These are phyloP conservation scores for Microtus montanus DNA, from an alignment of 2,113 vertebrate species.

Conservation along the genomic window DNA sequence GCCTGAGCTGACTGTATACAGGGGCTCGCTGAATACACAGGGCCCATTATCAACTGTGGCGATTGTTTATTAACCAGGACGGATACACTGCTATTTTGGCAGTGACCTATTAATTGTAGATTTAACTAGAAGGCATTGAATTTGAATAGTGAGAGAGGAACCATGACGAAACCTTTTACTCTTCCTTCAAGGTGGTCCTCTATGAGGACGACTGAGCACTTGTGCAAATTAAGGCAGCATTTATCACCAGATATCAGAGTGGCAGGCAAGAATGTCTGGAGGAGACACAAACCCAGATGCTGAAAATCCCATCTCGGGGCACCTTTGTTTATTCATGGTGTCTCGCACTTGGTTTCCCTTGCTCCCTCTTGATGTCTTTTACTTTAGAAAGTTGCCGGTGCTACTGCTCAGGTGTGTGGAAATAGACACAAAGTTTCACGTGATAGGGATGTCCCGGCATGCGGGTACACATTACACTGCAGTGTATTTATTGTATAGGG, in stretches of 20 bases:
- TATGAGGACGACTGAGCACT: slow-evolving; percentile 87
- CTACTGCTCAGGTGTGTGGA: background rate
- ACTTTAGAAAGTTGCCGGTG: background rate
- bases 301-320: slow-evolving; percentile 58
- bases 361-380: slow-evolving; percentile 39
- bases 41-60: slow-evolving; percentile 86
- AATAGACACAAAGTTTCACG: background rate
- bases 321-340: slow-evolving; percentile 52
- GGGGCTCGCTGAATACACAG: slow-evolving; percentile 88
- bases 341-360: background rate
- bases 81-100: slow-evolving; percentile 88
- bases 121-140: slow-evolving; percentile 96
- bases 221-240: slow-evolving; percentile 94
- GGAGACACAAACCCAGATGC: slow-evolving; percentile 45
- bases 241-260: slow-evolving; percentile 85
- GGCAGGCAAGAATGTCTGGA: slow-evolving; percentile 70
- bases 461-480: background rate
- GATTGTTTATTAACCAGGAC: slow-evolving; percentile 89
- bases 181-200: slow-evolving; percentile 92
- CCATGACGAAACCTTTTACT: slow-evolving; percentile 95
- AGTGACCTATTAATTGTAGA: slow-evolving; percentile 98
- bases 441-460: background rate
- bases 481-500: background rate
- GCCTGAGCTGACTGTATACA: slow-evolving; percentile 90
- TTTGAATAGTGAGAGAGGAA: slow-evolving; percentile 91